Evolutionary conservation across 2,113 vertebrate species (phyloP).

Genomic region (Mastomys natalensis): DNA sequence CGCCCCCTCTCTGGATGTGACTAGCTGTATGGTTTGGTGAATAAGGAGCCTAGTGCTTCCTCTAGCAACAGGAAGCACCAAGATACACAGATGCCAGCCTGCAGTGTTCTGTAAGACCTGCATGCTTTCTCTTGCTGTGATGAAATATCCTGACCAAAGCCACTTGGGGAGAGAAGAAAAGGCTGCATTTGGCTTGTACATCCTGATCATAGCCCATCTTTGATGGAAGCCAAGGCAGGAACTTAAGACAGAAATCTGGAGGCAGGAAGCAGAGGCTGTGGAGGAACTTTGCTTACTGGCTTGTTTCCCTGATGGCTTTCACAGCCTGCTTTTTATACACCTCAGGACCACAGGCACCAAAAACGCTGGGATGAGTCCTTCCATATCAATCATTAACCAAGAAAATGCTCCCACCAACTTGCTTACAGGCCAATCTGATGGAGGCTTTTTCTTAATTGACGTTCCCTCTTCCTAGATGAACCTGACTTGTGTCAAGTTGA

Average conservation of each 20-base stretch:
- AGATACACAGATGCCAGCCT: not conserved
- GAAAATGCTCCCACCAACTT: not conserved
- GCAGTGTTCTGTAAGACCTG: not conserved
- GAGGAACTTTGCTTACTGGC: not conserved
- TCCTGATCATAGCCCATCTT: not conserved
- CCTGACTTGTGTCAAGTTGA: not conserved
- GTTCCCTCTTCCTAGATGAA: not conserved
- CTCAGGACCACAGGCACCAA: not conserved
- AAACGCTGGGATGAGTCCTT: not conserved
- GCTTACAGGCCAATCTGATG: not conserved
- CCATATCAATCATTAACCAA: not conserved
- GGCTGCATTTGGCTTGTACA: not conserved
- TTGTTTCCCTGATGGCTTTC: not conserved
- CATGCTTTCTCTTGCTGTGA: not conserved
- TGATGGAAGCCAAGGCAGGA: not conserved
- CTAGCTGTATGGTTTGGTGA: rapidly evolving
- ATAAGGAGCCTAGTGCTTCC: not conserved
- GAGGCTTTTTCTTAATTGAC: not conserved
- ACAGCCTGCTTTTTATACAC: not conserved
- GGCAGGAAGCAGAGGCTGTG: not conserved
- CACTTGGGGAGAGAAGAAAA: not conserved
- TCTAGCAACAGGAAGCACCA: not conserved
- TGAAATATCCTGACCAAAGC: not conserved
- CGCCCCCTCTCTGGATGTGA: no score
- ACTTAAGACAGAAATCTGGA: not conserved